Base-by-base conservation (phyloP, 2,797 vertebrate species). In the Enteromius thamalakanensis region DNA sequence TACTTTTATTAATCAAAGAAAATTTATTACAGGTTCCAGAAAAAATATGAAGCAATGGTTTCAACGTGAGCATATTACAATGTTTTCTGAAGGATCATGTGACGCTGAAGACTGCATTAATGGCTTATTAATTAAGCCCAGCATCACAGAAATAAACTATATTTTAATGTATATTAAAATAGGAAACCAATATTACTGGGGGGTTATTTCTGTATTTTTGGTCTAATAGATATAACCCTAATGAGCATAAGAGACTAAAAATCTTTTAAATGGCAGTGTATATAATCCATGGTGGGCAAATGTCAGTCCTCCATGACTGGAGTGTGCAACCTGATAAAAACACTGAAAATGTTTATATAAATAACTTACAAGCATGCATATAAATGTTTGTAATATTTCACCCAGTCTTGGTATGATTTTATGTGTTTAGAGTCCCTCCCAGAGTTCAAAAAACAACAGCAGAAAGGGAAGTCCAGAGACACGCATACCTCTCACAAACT, bases 401-500 rank as follows among this genome's bases (percentile, higher is more conserved):
- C 3, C 32, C 6, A 1, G n/a, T 40, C 47, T 45, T 32, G 14
- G 32, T 55, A 11, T 34, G 9, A 32, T 29, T 14, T 47, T 82
- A 9, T 47, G 4, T 91, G 79, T 89, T 23, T 87, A 99, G 97
- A 95, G 90, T 84, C 91, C 92, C 23, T 91, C 93, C 19, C 85
- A 90, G 15, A 92, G 87, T 72, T 87, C 90, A 78, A 88, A 85
- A 29, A 90, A 79, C 86, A 86, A 72, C 49, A 90, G 4, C 77
- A 47, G 55, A 8, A 90, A 90, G 32, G 90, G 89, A 79, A 90
- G 26, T 79, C 62, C 88, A 9, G 67, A 82, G 12, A 74, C 65
- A 34, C 79, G n/a, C 4, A 84, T 34, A 29, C 42, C 83, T 67
- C 42, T 77, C 37, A 82, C 51, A 79, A 53, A 62, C 42, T 12